Evolutionary conservation across 2,888 invertebrate species (phyloP), one percentile per base, ranked within the genome.

Genomic region (Imbricaverruca yamaguchii): DNA sequence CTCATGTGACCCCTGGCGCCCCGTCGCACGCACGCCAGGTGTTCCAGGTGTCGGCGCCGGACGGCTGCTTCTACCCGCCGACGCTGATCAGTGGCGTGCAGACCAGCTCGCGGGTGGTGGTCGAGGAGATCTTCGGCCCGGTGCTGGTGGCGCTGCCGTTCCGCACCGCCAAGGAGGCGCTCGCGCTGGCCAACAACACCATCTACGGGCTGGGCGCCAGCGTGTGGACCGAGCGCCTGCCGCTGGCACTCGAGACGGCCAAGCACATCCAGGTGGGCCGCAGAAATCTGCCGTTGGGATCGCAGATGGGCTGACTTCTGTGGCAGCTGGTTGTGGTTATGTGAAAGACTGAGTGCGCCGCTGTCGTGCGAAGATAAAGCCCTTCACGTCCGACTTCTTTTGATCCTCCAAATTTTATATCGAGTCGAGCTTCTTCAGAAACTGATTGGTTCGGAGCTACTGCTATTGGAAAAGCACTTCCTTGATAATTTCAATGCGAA

Each of bases 181-280:
- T 90, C 2, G 85, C 87, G 63, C 86, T 91, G 79, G 89, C 89
- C 55, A 91, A 91, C 86, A 90, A 89, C 85, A 87, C 87, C 21
- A 87, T 87, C 69, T 89, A 88, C 85, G 89, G 89, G 10, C 86
- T 89, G 13, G 89, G 87, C 18, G 88, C 88, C 7, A 89, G 90
- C 82, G 87, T 91, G 56, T 91, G 90, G 90, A 88, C 90, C 4
- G 90, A 91, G 87, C 90, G 89, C 84, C 85, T 89, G 69, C 87
- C 89, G 63, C 85, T 90, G 53, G 89, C 89, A 3, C 86, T 90
- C 84, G 91, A 91, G 86, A 88, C 90, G 12, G 87, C 89, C 1
- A 85, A 87, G 78, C 87, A 87, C 84, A 84, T 91, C 25, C 87
- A 89, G 85, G 88, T 88, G 84, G 84, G 84, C 81, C 39, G 39